Evolutionary conservation across 1,140 invertebrate genomes (phyloP), one percentile per base, ranked within the genome.

Genomic region (Rhyzopertha dominica): DNA sequence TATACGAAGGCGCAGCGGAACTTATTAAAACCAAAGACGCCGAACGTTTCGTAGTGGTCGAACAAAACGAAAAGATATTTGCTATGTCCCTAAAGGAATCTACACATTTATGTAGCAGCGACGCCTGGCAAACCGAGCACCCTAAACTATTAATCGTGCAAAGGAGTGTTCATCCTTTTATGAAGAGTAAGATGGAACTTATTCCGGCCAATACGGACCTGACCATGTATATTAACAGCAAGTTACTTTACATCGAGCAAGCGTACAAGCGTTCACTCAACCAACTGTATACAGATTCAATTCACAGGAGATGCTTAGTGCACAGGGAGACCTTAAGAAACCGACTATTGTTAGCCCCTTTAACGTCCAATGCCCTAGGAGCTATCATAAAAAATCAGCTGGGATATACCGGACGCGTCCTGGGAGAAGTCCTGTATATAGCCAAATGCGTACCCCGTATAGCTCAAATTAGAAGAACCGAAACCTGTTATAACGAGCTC

Each of bases 61-160:
- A 44, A 24, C 14, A 23, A 20, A 24, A 17, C 13, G 30, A 35
- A n/a, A 44, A 36, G 18, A 20, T 44, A 10, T 44, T 44, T 35
- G 31, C 42, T 8, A 9, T 44, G 4, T 17, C 31, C 4, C 26
- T 43, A 18, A 5, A 9, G 22, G 34, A 43, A 43, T 8, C 8
- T 12, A 30, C 13, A 12, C 12, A 18, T 10, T 18, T 26, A 7
- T 44, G 42, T 22, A 19, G 30, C 9, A 20, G 8, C 5, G 14
- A 24, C 8, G 22, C 36, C 18, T 44, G 42, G 31, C 20, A 36
- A 35, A 44, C 42, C 5, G 30, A 37, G 24, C 42, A 44, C 18
- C 29, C 42, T 10, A 43, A n/a, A 30, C n/a, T n/a, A n/a, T n/a
- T n/a, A n/a, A n/a, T n/a, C n/a, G n/a, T n/a, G n/a, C n/a, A n/a